These are phyloP conservation scores for Philereme vetulata DNA, from an alignment of 2,888 invertebrate species.

Conservation along the genomic window DNA sequence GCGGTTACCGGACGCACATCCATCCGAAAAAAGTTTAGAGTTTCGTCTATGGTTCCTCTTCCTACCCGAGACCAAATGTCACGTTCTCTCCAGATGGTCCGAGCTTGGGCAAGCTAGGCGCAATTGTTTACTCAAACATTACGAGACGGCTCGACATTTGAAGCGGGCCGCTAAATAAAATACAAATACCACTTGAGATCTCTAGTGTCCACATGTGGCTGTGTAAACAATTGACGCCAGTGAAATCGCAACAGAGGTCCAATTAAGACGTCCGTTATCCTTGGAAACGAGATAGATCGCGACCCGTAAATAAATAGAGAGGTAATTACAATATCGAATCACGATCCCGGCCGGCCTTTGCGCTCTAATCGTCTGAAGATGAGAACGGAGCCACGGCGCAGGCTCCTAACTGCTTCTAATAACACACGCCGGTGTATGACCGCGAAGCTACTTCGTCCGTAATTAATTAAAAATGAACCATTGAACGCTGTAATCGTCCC, in stretches of 20 bases:
- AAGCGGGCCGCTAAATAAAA: conserved; percentile 81
- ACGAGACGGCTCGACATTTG: conserved; percentile 82
- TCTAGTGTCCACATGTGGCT: conserved; percentile 68
- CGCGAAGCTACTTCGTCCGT: conserved; percentile 54
- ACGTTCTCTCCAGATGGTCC: conserved; percentile 79
- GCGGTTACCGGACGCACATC: conserved; percentile 65
- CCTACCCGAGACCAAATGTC: conserved; percentile 74
- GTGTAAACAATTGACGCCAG: conserved; percentile 69
- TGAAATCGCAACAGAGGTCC: conserved; percentile 72
- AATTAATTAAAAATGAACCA: conserved; percentile 76
- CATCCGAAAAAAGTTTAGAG: conserved; percentile 65
- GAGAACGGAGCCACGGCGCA: conserved; percentile 65
- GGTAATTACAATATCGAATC: conserved; percentile 79
- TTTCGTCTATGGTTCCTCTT: conserved; percentile 57
- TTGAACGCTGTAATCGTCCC: conserved; percentile 69
- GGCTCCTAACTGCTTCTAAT: conserved; percentile 60
- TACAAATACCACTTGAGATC: conserved; percentile 75
- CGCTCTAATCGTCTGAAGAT: conserved; percentile 71
- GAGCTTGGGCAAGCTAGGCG: conserved; percentile 75
- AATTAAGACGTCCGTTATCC: conserved; percentile 79
- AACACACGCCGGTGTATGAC: conserved; percentile 52
- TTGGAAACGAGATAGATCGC: conserved; percentile 69
- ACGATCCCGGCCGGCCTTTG: conserved; percentile 69
- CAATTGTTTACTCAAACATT: conserved; percentile 80
- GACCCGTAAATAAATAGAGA: conserved; percentile 74